A percentile compares a stretch with the other conserved stretches of the same genome.
Evolutionary conservation across 2,888 invertebrate genomes (phyloP).

Genomic region (Drosophila colorata): DNA sequence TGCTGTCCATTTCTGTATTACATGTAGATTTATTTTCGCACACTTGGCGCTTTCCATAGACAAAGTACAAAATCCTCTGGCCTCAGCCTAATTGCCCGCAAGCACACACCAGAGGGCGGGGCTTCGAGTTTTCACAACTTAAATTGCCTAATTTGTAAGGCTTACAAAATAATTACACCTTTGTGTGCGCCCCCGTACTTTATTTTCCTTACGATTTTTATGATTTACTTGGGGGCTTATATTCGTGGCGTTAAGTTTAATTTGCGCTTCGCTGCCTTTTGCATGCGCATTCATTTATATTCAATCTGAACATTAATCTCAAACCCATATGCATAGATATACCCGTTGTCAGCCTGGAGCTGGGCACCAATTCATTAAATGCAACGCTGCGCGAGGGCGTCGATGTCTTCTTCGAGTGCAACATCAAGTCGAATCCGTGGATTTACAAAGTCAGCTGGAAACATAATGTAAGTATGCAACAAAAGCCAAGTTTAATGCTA

Average conservation of each 20-base stretch:
- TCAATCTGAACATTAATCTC: conserved; percentile 3
- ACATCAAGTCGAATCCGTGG: conserved; percentile 95
- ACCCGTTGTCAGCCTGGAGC: conserved; percentile 92
- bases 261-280: conserved; percentile 32
- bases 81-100: conserved; percentile 36
- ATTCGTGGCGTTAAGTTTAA: conserved; percentile 6
- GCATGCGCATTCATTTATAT: conserved; percentile 1
- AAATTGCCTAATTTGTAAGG: conserved; percentile 81
- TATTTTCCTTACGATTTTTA: conserved; percentile 39
- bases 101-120: neutral
- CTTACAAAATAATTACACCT: conserved; percentile 79
- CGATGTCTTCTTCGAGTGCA: conserved; percentile 96
- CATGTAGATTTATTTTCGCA: conserved; percentile 35
- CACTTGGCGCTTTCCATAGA: conserved; percentile 34
- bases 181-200: conserved; percentile 34
- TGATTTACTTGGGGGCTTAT: conserved; percentile 25
- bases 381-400: conserved; percentile 94
- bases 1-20: conserved; percentile 9
- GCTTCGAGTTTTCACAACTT: conserved; percentile 54
- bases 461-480: conserved; percentile 88
- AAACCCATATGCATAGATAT: conserved; percentile 87
- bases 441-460: conserved; percentile 92
- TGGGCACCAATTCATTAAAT: conserved; percentile 92
- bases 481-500: too few relatives aligned
- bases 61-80: conserved; percentile 23